A percentile compares a stretch with the other conserved stretches of the same genome.
These are phyloP conservation scores for Coecobrya sp. DNA, from an alignment of 2,888 invertebrate species.

Conservation along the genomic window DNA sequence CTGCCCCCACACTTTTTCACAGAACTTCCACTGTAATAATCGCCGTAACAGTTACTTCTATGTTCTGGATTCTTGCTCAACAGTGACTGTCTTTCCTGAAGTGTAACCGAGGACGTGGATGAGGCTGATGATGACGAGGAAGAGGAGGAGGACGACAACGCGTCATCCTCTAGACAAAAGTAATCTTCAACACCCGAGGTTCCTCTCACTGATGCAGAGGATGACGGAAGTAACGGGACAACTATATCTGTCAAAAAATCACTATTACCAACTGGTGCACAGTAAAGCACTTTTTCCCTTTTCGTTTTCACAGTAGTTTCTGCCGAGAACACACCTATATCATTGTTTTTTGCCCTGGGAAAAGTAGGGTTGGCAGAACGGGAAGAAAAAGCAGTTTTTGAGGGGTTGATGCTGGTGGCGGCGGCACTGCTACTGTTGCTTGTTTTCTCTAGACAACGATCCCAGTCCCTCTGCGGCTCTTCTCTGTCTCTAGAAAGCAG, in stretches of 20 bases:
- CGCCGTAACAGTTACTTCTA: slow-evolving; percentile 55
- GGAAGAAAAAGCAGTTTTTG: slow-evolving; percentile 20
- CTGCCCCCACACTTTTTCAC: slow-evolving; percentile 8
- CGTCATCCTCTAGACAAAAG: slow-evolving; percentile 73
- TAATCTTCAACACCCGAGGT: slow-evolving; percentile 60
- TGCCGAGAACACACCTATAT: slow-evolving; percentile 8
- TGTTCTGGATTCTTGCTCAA: slow-evolving; percentile 80
- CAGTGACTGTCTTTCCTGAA: slow-evolving; percentile 78
- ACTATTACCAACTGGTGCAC: slow-evolving; percentile 17
- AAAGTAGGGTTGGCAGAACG: background rate
- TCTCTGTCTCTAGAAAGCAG: slow-evolving; percentile 27
- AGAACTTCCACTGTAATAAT: slow-evolving; percentile 33
- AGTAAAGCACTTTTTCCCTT: slow-evolving; percentile 7
- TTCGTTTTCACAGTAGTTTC: slow-evolving; percentile 26
- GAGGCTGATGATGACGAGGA: slow-evolving; percentile 58
- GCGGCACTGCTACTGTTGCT: slow-evolving; percentile 1
- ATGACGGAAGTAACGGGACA: slow-evolving; percentile 8
- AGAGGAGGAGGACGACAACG: slow-evolving; percentile 58
- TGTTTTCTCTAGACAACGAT: slow-evolving; percentile 51
- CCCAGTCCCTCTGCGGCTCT: slow-evolving; percentile 45
- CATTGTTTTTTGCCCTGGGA: slow-evolving; percentile 17
- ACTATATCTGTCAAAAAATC: slow-evolving; percentile 38
- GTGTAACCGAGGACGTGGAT: slow-evolving; percentile 65
- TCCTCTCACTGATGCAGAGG: slow-evolving; percentile 22
- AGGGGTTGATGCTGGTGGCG: slow-evolving; percentile 23